Conservation (phyloP, 2,797 vertebrate species). For the Manis javanica region DNA sequence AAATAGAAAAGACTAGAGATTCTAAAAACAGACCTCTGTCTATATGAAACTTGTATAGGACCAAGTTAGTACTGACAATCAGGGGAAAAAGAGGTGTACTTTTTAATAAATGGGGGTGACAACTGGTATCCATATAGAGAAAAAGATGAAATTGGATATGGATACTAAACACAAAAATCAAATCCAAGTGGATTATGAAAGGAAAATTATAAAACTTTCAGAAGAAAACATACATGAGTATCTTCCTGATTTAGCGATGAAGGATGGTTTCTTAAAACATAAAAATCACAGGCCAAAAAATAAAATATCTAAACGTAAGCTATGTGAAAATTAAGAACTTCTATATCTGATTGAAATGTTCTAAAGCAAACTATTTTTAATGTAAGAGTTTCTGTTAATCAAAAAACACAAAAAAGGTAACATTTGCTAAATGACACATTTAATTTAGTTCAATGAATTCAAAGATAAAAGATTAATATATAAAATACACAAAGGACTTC, state of each 20-base stretch:
- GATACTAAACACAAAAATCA: neutral
- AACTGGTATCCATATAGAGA: neutral
- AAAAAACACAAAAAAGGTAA: neutral
- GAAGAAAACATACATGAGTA: neutral
- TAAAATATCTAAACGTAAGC: neutral
- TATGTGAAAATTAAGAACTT: neutral
- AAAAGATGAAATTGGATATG: neutral
- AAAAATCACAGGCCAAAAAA: neutral
- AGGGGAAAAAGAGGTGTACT: neutral
- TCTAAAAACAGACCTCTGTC: neutral
- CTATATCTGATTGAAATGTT: neutral
- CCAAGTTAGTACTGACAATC: neutral
- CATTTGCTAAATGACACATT: neutral
- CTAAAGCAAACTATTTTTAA: neutral
- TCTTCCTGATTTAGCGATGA: neutral
- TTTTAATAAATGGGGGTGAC: neutral
- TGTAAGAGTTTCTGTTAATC: neutral
- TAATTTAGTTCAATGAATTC: neutral
- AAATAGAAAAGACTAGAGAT: neutral
- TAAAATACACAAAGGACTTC: neutral
- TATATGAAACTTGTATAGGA: neutral
- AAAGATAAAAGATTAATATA: neutral
- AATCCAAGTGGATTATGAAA: neutral
- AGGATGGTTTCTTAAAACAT: neutral
- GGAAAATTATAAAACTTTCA: neutral